Percentiles rank a stretch among this genome's conserved stretches.
These are phyloP conservation scores for Xiphophorus maculatus DNA, from an alignment of 2,113 vertebrate species.

Conservation along the genomic window DNA sequence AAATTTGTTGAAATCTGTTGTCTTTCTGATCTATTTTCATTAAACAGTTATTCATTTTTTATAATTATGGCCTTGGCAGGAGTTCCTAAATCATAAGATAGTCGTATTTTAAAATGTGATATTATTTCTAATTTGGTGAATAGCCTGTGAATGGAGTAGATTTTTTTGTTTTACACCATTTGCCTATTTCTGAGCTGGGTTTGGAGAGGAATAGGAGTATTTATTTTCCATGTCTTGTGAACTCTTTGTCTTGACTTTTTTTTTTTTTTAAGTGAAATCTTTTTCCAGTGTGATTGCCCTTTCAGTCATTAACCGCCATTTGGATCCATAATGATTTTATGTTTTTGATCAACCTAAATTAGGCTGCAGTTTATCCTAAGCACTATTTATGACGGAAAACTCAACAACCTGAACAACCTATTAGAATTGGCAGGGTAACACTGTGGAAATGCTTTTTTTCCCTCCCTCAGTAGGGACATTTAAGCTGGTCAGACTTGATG, in stretches of 20 bases:
- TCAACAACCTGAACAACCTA: too few species aligned
- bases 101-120: neutral
- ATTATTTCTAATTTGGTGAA: too few species aligned
- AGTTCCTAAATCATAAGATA: neutral
- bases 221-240: too few species aligned
- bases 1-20: neutral
- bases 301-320: constrained; percentile 41
- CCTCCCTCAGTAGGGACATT: neutral
- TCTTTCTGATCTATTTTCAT: too few species aligned
- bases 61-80: neutral
- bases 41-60: too few species aligned
- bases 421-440: neutral
- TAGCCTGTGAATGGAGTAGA: neutral
- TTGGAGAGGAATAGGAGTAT: neutral
- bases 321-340: constrained; percentile 2
- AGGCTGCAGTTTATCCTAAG: too few species aligned
- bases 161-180: constrained; percentile 11
- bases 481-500: neutral
- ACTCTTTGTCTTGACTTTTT: constrained; percentile 2
- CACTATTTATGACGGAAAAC: too few species aligned
- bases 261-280: neutral
- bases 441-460: neutral
- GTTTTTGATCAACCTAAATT: neutral
- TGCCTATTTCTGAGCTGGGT: constrained; percentile 1
- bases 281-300: constrained; percentile 8